phyloP scores from a whole-genome alignment of 2,888 invertebrate genomes.

The Rhopalosiphum nymphaeae region DNA sequence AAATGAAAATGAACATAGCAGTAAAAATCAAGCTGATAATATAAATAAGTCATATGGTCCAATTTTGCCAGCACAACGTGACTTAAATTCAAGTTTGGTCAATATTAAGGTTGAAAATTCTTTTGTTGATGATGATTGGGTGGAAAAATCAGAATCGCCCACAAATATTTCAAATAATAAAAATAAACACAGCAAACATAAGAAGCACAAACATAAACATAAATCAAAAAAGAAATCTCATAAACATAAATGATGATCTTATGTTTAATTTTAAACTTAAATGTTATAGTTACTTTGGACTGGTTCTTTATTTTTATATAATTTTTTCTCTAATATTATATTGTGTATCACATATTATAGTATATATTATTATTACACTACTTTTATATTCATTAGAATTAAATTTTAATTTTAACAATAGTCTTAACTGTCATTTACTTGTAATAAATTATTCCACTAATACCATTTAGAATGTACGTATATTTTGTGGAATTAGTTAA shows the following conservation, averaged over 20 bases:
- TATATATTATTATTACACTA: not conserved
- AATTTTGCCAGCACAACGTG: not conserved
- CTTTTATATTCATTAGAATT: not conserved
- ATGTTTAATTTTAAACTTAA: not conserved
- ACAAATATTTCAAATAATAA: constrained; percentile 39
- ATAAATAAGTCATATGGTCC: constrained; percentile 61
- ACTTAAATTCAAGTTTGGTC: constrained; percentile 29
- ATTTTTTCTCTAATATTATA: not conserved
- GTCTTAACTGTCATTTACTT: not conserved
- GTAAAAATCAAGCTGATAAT: constrained; percentile 55
- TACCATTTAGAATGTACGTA: not conserved
- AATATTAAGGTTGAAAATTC: constrained; percentile 1
- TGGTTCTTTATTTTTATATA: not conserved
- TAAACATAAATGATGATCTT: constrained; percentile 67
- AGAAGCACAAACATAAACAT: constrained; percentile 66
- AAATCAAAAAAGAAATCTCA: constrained; percentile 66
- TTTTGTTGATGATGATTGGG: constrained; percentile 44
- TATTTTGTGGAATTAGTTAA: not conserved
- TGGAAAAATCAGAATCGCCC: constrained; percentile 59
- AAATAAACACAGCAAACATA: constrained; percentile 67
- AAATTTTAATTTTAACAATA: not conserved
- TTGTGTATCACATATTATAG: not conserved
- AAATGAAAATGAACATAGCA: constrained; percentile 7
- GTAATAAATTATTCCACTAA: not conserved
- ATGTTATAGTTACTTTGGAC: not conserved